A percentile compares a stretch with the other conserved stretches of the same genome.
Evolutionary conservation across 2,113 vertebrate genomes (phyloP).

Genomic region (Tupaia chinensis): DNA sequence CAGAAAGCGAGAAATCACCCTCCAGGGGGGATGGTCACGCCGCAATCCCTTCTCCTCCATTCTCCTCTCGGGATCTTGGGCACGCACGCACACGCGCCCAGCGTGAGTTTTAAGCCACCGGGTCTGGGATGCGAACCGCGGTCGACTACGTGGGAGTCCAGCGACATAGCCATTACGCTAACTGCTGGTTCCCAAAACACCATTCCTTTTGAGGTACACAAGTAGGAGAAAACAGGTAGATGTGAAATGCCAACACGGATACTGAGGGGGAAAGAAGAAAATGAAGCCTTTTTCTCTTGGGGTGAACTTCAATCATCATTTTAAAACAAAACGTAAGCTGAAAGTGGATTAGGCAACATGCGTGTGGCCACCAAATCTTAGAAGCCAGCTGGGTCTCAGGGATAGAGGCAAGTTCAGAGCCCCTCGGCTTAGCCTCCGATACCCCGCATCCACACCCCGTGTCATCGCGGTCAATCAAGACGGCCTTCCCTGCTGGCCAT

Average conservation of each 20-base stretch:
- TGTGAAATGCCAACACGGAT: slow-evolving; percentile 26
- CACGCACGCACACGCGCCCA: no score
- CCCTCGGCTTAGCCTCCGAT: neutral
- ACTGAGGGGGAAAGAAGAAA: neutral
- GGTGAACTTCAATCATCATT: neutral
- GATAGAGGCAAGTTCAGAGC: neutral
- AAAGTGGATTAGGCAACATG: neutral
- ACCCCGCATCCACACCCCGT: neutral
- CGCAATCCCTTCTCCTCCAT: no score
- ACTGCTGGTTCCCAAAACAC: no score
- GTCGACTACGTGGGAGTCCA: no score
- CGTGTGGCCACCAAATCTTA: neutral
- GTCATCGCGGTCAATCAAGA: neutral
- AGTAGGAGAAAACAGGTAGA: neutral
- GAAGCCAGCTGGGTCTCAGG: neutral
- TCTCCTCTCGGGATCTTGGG: no score
- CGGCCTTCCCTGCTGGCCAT: neutral
- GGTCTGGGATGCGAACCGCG: no score
- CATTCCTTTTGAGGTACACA: neutral
- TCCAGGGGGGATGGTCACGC: no score
- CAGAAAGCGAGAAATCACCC: no score
- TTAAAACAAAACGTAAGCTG: slow-evolving; percentile 10
- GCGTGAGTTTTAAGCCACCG: no score
- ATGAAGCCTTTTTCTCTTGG: neutral
- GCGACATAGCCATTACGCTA: no score